Conservation (phyloP, 2,113 vertebrate species). For the Lanius ludovicianus region DNA sequence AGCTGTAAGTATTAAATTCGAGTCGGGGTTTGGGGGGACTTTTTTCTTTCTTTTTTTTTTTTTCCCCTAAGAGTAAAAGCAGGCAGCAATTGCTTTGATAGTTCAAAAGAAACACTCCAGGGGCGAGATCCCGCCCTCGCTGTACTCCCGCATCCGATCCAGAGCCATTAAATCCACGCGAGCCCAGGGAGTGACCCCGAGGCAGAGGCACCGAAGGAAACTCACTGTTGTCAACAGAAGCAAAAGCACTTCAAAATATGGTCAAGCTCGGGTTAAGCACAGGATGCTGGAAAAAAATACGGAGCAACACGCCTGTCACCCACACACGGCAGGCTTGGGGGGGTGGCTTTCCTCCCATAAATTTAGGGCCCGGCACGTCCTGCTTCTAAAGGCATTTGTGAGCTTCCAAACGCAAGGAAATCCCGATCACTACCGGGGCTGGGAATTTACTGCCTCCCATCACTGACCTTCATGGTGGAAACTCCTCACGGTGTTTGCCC, state of each 20-base stretch:
- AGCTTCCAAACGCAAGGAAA: slow-evolving; percentile 16
- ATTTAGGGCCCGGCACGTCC: neutral
- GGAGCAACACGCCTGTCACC: slow-evolving; percentile 26
- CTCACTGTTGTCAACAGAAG: slow-evolving; percentile 27
- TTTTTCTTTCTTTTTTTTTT: neutral
- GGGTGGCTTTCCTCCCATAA: neutral
- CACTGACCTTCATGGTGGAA: slow-evolving; percentile 98
- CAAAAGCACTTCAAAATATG: slow-evolving; percentile 29
- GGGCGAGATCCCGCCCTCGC: slow-evolving; percentile 42
- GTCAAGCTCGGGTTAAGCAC: slow-evolving; percentile 18
- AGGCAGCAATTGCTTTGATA: slow-evolving; percentile 66
- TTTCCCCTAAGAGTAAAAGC: slow-evolving; percentile 35
- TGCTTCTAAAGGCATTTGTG: neutral
- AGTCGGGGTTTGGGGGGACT: slow-evolving; percentile 50
- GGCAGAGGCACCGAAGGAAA: slow-evolving; percentile 4
- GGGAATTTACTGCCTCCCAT: slow-evolving; percentile 19
- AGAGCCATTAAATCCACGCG: slow-evolving; percentile 41
- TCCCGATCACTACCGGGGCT: neutral
- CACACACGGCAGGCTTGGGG: neutral
- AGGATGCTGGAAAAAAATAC: slow-evolving; percentile 1
- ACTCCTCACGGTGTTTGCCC: slow-evolving; percentile 97
- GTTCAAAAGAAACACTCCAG: slow-evolving; percentile 66
- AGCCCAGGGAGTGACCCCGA: slow-evolving; percentile 21
- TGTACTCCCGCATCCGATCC: slow-evolving; percentile 47
- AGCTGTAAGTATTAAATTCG: slow-evolving; percentile 79